A percentile compares a stretch with the other conserved stretches of the same genome.
Evolutionary conservation across 2,113 vertebrate genomes (phyloP).

Genomic region (Elanoides forficatus): DNA sequence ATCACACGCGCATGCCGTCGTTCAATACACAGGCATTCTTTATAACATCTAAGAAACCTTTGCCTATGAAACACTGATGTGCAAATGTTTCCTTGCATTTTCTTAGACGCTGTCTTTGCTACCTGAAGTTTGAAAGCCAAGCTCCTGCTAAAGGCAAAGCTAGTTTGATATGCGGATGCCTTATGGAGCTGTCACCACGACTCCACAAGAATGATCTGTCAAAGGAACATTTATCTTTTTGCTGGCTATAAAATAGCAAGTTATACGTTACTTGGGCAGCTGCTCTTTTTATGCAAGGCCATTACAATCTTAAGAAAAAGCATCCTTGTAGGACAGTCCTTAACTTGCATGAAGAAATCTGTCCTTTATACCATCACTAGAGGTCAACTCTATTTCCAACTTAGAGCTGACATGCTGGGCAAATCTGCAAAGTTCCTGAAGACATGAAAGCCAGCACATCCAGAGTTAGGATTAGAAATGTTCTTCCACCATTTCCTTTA

Average conservation of each 20-base stretch:
- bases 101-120: background rate
- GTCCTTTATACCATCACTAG: background rate
- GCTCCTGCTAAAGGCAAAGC: background rate
- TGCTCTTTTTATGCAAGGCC: background rate
- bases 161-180: background rate
- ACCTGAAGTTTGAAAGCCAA: background rate
- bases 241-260: background rate
- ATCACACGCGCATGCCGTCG: accelerated
- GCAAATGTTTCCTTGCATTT: background rate
- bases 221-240: background rate
- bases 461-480: background rate
- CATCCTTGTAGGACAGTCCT: background rate
- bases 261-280: background rate
- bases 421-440: background rate
- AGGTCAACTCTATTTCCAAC: background rate
- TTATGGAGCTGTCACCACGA: background rate
- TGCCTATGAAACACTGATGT: background rate
- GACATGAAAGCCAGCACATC: background rate
- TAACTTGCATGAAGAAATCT: background rate
- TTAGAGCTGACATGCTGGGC: background rate
- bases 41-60: background rate
- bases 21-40: background rate
- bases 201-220: background rate
- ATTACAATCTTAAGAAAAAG: background rate
- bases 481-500: background rate